Percentiles rank a stretch among this genome's conserved stretches.
These are phyloP conservation scores for Hycleus phaleratus DNA, from an alignment of 1,140 invertebrate genomes.

Conservation along the genomic window DNA sequence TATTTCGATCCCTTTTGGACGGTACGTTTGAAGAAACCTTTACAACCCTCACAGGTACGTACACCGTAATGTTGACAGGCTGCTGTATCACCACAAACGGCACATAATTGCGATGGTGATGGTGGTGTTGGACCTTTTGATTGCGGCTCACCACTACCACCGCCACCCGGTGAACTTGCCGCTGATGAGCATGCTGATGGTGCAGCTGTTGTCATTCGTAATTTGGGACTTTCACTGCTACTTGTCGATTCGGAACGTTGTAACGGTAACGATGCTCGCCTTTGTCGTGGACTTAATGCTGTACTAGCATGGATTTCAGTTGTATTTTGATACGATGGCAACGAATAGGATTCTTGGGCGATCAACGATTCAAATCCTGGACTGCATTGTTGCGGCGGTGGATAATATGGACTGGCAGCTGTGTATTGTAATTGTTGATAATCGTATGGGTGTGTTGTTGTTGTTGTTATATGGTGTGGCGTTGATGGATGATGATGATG, in stretches of 20 bases:
- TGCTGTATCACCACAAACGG: slow-evolving; percentile 96
- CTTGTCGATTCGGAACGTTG: slow-evolving; percentile 70
- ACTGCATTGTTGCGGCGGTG: slow-evolving; percentile 48
- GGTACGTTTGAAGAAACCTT: slow-evolving; percentile 92
- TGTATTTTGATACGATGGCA: slow-evolving; percentile 49
- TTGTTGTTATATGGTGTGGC: slow-evolving; percentile 33
- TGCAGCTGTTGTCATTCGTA: slow-evolving; percentile 47
- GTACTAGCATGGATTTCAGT: slow-evolving; percentile 51
- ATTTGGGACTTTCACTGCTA: slow-evolving; percentile 57
- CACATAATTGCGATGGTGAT: slow-evolving; percentile 81
- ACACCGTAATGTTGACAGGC: slow-evolving; percentile 99
- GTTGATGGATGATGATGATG: slow-evolving; percentile 45
- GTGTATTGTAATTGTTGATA: slow-evolving; percentile 51
- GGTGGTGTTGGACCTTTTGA: slow-evolving; percentile 53
- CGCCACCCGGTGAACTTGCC: slow-evolving; percentile 53
- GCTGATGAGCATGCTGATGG: slow-evolving; percentile 59
- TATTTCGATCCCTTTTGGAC: slow-evolving; percentile 99
- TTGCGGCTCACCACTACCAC: slow-evolving; percentile 25
- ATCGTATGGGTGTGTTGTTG: slow-evolving; percentile 50
- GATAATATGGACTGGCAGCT: slow-evolving; percentile 46
- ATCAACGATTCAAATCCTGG: slow-evolving; percentile 46
- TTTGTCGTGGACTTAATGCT: slow-evolving; percentile 50
- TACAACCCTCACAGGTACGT: slow-evolving; percentile 95
- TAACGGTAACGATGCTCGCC: slow-evolving; percentile 63
- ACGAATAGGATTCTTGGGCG: slow-evolving; percentile 51